These are phyloP conservation scores for Myotis planiceps DNA, from an alignment of 2,797 vertebrate genomes.

Conservation along the genomic window DNA sequence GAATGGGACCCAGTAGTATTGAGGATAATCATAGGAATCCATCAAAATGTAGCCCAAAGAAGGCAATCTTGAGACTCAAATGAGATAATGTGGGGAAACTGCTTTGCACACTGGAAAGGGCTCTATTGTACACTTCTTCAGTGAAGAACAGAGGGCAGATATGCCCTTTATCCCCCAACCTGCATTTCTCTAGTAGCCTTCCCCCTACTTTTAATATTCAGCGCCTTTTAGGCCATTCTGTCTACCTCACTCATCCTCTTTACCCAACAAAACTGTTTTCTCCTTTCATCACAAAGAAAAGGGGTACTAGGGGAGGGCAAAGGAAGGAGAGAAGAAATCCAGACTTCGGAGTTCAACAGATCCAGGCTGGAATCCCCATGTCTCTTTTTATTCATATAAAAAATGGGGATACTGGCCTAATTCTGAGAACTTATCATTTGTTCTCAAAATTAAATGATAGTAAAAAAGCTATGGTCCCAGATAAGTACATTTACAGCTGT, in stretches of 20 bases:
- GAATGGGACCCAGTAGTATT: conserved; percentile 54
- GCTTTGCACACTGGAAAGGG: not conserved
- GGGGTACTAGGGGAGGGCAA: not conserved
- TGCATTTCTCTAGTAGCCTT: not conserved
- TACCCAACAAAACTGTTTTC: not conserved
- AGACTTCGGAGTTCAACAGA: not conserved
- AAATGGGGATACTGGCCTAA: not conserved
- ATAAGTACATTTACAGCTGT: not conserved
- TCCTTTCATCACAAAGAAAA: not conserved
- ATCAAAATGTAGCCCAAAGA: conserved; percentile 53
- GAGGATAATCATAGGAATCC: conserved; percentile 58
- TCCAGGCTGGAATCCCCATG: not conserved
- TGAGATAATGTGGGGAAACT: not conserved
- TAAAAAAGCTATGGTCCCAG: not conserved
- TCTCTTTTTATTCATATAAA: not conserved
- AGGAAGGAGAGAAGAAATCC: not conserved
- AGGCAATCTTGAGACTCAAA: conserved; percentile 33
- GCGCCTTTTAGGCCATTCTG: not conserved
- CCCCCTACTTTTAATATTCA: not conserved
- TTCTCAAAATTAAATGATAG: not conserved
- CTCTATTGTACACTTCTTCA: not conserved
- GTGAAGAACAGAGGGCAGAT: not conserved
- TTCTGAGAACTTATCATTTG: not conserved
- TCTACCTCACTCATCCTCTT: not conserved
- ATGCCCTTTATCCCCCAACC: not conserved